These are phyloP conservation scores for Mimas tiliae DNA, from an alignment of 2,888 invertebrate species.

Conservation along the genomic window DNA sequence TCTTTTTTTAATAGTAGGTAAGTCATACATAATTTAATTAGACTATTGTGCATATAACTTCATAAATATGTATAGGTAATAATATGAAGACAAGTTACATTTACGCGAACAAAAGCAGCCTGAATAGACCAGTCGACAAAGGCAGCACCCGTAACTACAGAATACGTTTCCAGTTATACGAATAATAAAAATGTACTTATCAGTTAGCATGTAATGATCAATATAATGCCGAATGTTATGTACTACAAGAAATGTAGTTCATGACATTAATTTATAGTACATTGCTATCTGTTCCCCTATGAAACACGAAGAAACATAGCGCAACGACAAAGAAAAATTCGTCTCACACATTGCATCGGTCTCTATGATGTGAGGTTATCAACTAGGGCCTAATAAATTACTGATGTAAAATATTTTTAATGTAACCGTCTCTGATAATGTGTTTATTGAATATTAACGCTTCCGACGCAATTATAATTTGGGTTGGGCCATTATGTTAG, in stretches of 20 bases:
- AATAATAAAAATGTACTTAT: no score
- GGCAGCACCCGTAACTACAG: no score
- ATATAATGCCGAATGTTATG: not conserved
- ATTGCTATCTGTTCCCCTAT: constrained; percentile 3
- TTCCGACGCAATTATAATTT: constrained; percentile 68
- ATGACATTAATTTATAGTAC: constrained; percentile 14
- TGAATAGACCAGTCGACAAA: no score
- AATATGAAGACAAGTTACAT: no score
- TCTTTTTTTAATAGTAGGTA: no score
- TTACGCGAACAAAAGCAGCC: no score
- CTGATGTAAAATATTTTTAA: constrained; percentile 57
- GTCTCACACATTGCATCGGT: constrained; percentile 33
- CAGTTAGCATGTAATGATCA: not conserved
- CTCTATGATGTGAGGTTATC: constrained; percentile 65
- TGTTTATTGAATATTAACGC: constrained; percentile 79
- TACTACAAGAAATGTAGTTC: not conserved
- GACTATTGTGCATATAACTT: no score
- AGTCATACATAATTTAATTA: no score
- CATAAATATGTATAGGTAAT: no score
- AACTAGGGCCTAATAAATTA: constrained; percentile 64
- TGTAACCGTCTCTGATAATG: constrained; percentile 66
- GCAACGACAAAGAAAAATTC: constrained; percentile 4
- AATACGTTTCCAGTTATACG: no score
- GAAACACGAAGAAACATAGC: not conserved
- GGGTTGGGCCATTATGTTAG: constrained; percentile 54